Conservation (phyloP, 2,888 invertebrate genomes). For the Eulithis testata region DNA sequence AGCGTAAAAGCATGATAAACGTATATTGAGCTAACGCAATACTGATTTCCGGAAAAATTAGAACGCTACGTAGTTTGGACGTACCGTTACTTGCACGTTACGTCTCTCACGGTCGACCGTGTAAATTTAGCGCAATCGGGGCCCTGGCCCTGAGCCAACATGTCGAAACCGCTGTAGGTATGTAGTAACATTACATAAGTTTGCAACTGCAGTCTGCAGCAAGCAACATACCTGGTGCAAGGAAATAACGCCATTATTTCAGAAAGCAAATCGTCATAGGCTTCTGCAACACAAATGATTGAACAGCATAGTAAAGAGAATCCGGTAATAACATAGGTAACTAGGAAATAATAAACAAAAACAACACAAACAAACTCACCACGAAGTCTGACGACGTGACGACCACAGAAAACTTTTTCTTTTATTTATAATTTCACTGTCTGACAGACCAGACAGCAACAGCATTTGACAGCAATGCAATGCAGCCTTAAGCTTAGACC, state of each 20-base stretch:
- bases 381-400: conserved; percentile 65
- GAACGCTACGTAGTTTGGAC: too few relatives aligned
- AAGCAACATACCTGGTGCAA: conserved; percentile 69
- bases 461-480: too few relatives aligned
- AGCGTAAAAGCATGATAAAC: too few relatives aligned
- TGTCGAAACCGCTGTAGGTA: conserved; percentile 34
- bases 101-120: too few relatives aligned
- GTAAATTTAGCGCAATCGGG: too few relatives aligned
- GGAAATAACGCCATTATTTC: conserved; percentile 69
- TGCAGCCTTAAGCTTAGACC: too few relatives aligned
- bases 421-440: too few relatives aligned
- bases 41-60: too few relatives aligned
- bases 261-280: conserved; percentile 52
- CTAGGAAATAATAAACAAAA: conserved; percentile 36
- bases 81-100: too few relatives aligned
- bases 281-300: conserved; percentile 31
- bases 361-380: conserved; percentile 47
- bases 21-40: too few relatives aligned
- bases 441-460: too few relatives aligned
- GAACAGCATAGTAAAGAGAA: neutral
- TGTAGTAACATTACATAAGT: conserved; percentile 69
- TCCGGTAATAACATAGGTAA: neutral
- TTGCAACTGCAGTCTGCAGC: conserved; percentile 10
- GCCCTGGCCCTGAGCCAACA: conserved; percentile 25
- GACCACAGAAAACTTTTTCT: too few relatives aligned